Percentiles rank a stretch among this genome's conserved stretches.
Evolutionary conservation across 2,113 vertebrate species (phyloP).

Genomic region (Lamprologus ornatipinnis): DNA sequence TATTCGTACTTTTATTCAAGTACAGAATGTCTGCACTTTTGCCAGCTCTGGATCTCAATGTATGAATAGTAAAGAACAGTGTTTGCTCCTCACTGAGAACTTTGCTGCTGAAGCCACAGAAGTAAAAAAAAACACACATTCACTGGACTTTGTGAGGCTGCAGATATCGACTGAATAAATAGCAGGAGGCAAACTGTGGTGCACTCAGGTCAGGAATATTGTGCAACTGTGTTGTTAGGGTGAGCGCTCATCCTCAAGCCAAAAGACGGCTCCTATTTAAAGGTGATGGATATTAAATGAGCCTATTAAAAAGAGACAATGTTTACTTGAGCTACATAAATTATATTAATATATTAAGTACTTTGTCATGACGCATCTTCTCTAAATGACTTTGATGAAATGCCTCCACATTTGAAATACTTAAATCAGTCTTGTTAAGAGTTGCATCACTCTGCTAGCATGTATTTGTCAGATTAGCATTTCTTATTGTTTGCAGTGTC

Average conservation of each 20-base stretch:
- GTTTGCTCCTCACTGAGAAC: not conserved
- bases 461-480: not conserved
- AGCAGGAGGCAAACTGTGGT: not conserved
- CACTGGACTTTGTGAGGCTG: not conserved
- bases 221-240: not conserved
- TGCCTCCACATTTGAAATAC: not conserved
- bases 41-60: not conserved
- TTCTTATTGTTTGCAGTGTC: not conserved
- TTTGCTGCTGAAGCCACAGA: not conserved
- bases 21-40: not conserved
- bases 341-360: not conserved
- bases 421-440: not conserved
- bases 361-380: not conserved
- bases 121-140: not conserved
- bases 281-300: not conserved
- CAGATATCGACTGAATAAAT: not conserved
- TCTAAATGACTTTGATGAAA: not conserved
- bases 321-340: not conserved
- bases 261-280: not conserved
- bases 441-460: not conserved
- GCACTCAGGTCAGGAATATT: not conserved
- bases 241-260: not conserved
- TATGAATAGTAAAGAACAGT: not conserved
- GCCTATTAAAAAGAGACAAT: not conserved
- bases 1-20: not conserved